Percentiles rank a stretch among this genome's conserved stretches.
Evolutionary conservation across 2,888 invertebrate species (phyloP).

Genomic region (Cataglyphis cursor): DNA sequence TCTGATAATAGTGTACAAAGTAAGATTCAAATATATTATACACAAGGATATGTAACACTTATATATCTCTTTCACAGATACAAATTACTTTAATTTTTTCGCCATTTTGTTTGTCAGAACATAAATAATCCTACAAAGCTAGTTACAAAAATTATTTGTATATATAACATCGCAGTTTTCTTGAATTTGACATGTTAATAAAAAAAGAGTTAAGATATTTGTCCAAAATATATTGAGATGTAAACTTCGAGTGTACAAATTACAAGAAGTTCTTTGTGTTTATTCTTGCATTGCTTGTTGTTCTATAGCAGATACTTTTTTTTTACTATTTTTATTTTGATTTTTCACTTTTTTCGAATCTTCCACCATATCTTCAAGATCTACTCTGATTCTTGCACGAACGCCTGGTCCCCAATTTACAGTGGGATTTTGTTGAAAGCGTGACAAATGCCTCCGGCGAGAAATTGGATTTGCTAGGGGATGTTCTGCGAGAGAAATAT

Average conservation of each 20-base stretch:
- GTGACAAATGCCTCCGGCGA: slow-evolving; percentile 90
- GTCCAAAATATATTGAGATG: neutral
- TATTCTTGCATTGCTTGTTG: neutral
- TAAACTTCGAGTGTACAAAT: neutral
- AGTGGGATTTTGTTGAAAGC: slow-evolving; percentile 96
- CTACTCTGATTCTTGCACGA: slow-evolving; percentile 91
- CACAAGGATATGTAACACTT: neutral
- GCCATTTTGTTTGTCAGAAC: neutral
- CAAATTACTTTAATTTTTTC: slow-evolving; percentile 13
- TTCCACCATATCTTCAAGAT: slow-evolving; percentile 84
- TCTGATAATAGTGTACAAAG: neutral
- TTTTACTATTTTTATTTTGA: slow-evolving; percentile 90
- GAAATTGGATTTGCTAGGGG: slow-evolving; percentile 94
- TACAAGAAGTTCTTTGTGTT: neutral
- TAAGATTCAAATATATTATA: neutral
- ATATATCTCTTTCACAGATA: neutral
- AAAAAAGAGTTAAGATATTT: neutral
- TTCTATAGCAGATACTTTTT: slow-evolving; percentile 55
- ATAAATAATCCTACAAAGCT: neutral
- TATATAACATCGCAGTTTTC: neutral
- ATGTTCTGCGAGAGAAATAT: slow-evolving; percentile 88
- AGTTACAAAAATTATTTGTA: neutral
- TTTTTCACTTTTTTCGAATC: slow-evolving; percentile 89
- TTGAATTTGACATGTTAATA: neutral
- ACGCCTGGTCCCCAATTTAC: slow-evolving; percentile 97